Percentiles rank a stretch among this genome's conserved stretches.
phyloP scores from a whole-genome alignment of 1,140 invertebrate genomes.

The Drosophila miranda region DNA sequence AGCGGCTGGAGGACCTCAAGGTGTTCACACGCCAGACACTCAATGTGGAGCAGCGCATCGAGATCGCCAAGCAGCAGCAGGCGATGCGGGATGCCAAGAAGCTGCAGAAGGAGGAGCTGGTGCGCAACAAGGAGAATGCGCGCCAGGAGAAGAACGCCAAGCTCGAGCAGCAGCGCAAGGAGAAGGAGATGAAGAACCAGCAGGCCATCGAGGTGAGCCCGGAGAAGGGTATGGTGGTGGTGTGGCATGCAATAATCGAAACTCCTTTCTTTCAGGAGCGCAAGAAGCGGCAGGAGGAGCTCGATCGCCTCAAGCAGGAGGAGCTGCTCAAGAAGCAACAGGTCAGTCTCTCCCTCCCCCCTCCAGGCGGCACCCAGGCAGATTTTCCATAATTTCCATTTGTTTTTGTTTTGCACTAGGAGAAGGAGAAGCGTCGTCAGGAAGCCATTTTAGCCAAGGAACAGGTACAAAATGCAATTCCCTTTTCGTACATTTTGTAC shows the following conservation, averaged over 20 bases:
- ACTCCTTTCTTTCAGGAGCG: slow-evolving; percentile 86
- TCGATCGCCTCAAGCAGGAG: slow-evolving; percentile 92
- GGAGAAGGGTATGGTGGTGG: no score
- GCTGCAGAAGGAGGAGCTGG: slow-evolving; percentile 84
- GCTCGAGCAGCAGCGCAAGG: slow-evolving; percentile 89
- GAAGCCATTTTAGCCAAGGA: slow-evolving; percentile 93
- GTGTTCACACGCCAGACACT: slow-evolving; percentile 84
- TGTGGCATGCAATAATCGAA: neutral
- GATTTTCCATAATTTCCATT: slow-evolving; percentile 11
- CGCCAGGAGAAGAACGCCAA: slow-evolving; percentile 88
- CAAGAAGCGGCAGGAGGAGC: slow-evolving; percentile 92
- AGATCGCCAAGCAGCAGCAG: slow-evolving; percentile 86
- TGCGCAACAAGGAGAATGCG: slow-evolving; percentile 83
- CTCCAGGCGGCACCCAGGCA: neutral
- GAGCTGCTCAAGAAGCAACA: slow-evolving; percentile 93
- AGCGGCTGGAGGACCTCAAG: slow-evolving; percentile 82
- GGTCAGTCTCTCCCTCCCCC: slow-evolving; percentile 83
- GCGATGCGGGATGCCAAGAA: slow-evolving; percentile 85
- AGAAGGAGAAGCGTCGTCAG: slow-evolving; percentile 93
- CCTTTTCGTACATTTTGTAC: slow-evolving; percentile 15
- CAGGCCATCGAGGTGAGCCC: slow-evolving; percentile 86
- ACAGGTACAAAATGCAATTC: slow-evolving; percentile 87
- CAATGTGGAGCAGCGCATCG: slow-evolving; percentile 87
- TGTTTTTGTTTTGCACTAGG: slow-evolving; percentile 85
- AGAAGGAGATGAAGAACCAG: slow-evolving; percentile 89